Evolutionary conservation across 1,140 invertebrate species (phyloP).

Genomic region (Drosophila grimshawi): DNA sequence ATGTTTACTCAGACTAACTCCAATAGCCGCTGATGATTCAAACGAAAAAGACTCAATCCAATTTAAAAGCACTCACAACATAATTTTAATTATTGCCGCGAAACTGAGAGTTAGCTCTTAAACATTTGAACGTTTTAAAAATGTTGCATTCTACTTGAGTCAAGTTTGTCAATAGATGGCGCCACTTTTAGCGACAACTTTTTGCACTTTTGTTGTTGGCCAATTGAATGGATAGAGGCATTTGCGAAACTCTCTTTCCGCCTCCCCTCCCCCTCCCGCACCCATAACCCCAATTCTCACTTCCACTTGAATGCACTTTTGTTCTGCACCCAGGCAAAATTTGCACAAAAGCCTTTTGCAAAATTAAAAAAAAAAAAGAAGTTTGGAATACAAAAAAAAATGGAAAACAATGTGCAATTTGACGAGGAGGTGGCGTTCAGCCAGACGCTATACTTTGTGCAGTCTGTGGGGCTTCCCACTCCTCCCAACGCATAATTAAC

Average conservation of each 20-base stretch:
- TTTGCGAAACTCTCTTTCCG: not conserved
- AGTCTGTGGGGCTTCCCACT: constrained; percentile 41
- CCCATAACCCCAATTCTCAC: not conserved
- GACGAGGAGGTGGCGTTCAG: constrained; percentile 1
- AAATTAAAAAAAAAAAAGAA: constrained; percentile 46
- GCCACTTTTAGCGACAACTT: not conserved
- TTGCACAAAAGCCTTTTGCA: constrained; percentile 61
- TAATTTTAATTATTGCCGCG: too few species aligned
- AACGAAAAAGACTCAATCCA: too few species aligned
- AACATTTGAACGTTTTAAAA: not conserved
- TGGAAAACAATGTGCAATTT: constrained; percentile 33
- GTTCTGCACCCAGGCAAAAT: constrained; percentile 46
- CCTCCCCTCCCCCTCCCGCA: not conserved
- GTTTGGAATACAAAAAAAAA: not conserved
- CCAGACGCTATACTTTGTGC: constrained; percentile 20
- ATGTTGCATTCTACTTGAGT: not conserved
- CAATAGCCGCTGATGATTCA: too few species aligned
- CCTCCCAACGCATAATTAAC: constrained; percentile 37
- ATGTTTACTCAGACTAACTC: too few species aligned
- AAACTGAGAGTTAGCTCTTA: too few species aligned
- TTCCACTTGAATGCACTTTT: constrained; percentile 74
- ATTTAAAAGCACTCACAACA: too few species aligned
- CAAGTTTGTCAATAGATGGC: not conserved
- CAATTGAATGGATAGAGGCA: not conserved
- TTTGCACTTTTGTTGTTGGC: not conserved